Base-by-base conservation (phyloP, 2,888 invertebrate species). In the Hemithea aestivaria region DNA sequence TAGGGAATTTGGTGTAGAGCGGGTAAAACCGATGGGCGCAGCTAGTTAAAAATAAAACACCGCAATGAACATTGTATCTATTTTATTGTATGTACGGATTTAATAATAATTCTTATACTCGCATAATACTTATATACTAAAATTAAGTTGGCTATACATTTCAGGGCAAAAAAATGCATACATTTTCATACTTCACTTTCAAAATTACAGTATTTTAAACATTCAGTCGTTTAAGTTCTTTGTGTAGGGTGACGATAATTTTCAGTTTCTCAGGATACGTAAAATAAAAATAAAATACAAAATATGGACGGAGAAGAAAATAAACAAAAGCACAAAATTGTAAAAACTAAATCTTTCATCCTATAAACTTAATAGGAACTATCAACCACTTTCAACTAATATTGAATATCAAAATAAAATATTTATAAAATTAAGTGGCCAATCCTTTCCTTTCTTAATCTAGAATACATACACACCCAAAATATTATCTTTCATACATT, bases 41-140 rank as follows among this genome's bases (percentile, higher is more conserved):
- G 16, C 5, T 16, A 16, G 2, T 4, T 16, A 4, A 23, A 68
- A 79, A 75, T 73, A 51, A 83, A 83, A 81, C 71, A 44, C 53
- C 36, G 24, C 8, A 47, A 10, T 69, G 79, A 85, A 84, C 84
- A 84, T 81, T 82, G 78, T 48, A 46, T 77, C 82, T 85, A 84
- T 83, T 79, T 79, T 81, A 82, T 78, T 79, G 72, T 78, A 75
- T 73, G 70, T 77, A 76, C 75, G 64, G 78, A 73, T 78, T 61
- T 78, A 81, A 78, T 37, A 10, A 42, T 42, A 33, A 24, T 77
- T 73, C 82, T 82, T 84, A 79, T 37, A 58, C 65, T 72, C 73
- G 53, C 50, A 51, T 70, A 66, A 55, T 59, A 58, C 64, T 71
- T 70, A 68, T 70, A 68, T 56, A 62, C 64, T 72, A 71, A 53